These are phyloP conservation scores for Castor canadensis DNA, from an alignment of 2,113 vertebrate species.

Conservation along the genomic window DNA sequence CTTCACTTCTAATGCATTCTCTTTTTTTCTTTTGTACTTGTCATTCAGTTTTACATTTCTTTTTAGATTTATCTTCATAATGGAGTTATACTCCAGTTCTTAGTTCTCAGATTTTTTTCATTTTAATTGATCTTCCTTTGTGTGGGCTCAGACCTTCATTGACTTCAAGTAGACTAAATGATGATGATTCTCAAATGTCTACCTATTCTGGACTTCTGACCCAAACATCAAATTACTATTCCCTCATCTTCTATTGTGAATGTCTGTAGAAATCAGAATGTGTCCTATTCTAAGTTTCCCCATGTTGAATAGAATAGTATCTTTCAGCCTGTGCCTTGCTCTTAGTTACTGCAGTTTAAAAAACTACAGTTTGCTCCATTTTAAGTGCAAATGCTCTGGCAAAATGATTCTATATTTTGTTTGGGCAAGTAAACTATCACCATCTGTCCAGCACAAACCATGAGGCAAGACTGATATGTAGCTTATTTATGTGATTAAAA, in stretches of 20 bases:
- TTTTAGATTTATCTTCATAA: not conserved
- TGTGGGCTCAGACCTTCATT: not conserved
- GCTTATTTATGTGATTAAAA: not conserved
- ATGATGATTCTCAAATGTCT: not conserved
- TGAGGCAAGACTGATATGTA: accelerated
- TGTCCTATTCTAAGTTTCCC: not conserved
- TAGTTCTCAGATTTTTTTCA: not conserved
- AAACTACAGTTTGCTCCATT: not conserved
- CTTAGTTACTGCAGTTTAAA: not conserved
- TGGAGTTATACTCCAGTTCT: not conserved
- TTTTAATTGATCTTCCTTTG: not conserved
- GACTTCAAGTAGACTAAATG: not conserved
- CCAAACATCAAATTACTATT: not conserved
- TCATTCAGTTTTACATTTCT: not conserved
- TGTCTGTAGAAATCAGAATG: too few species aligned
- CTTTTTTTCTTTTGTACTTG: not conserved
- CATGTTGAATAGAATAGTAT: too few species aligned
- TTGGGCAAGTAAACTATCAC: not conserved
- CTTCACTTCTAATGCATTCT: not conserved
- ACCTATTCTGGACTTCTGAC: not conserved
- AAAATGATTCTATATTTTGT: not conserved
- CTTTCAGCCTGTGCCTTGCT: not conserved
- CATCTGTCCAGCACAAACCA: not conserved
- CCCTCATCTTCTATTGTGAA: not conserved
- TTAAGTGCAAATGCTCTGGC: not conserved